A percentile compares a stretch with the other conserved stretches of the same genome.
These are phyloP conservation scores for Meiosimyza platycephala DNA, from an alignment of 2,888 invertebrate genomes.

Conservation along the genomic window DNA sequence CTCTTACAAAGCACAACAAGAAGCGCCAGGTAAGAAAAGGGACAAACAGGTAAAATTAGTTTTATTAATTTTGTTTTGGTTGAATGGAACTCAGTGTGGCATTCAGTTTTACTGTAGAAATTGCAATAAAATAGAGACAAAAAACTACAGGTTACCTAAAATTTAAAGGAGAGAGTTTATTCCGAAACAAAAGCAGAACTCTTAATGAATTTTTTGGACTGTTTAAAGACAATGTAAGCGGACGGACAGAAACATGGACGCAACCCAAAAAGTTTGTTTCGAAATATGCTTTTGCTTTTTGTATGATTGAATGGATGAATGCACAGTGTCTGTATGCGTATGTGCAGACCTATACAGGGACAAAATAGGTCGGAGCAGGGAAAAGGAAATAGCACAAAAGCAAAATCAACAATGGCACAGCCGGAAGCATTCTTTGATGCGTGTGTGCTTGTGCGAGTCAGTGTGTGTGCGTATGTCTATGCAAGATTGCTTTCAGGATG, in stretches of 20 bases:
- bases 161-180: too few relatives aligned
- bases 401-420: slow-evolving; percentile 12
- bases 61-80: too few relatives aligned
- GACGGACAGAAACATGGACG: neutral
- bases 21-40: too few relatives aligned
- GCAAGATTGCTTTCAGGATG: slow-evolving; percentile 9
- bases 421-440: slow-evolving; percentile 13
- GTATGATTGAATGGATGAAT: neutral
- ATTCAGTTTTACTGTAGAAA: too few relatives aligned
- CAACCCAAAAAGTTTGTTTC: neutral
- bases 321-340: neutral
- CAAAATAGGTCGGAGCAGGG: neutral
- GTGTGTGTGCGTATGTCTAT: neutral
- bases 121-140: too few relatives aligned
- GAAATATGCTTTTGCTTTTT: slow-evolving; percentile 14
- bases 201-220: slow-evolving; percentile 8
- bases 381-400: neutral
- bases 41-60: too few relatives aligned
- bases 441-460: neutral
- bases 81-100: too few relatives aligned
- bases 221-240: slow-evolving; percentile 5
- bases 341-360: neutral
- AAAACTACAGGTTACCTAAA: too few relatives aligned
- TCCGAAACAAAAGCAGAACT: neutral
- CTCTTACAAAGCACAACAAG: too few relatives aligned